Evolutionary conservation across 2,888 invertebrate species (phyloP).

Genomic region (Chymomyza fuscimana): DNA sequence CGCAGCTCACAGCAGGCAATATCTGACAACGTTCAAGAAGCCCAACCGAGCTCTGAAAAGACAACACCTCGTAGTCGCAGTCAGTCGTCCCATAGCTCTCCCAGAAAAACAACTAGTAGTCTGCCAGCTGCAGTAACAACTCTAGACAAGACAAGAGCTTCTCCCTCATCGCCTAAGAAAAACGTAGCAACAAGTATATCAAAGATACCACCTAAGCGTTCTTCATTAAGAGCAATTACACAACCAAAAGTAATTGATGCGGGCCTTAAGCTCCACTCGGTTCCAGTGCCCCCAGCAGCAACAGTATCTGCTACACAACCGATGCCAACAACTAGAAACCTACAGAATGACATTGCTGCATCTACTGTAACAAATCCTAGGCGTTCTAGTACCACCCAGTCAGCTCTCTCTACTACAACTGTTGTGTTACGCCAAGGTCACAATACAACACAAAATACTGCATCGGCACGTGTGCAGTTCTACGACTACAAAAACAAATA

Average conservation of each 20-base stretch:
- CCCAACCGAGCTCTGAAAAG: conserved; percentile 16
- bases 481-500: conserved; percentile 81
- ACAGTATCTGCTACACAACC: neutral
- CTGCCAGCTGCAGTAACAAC: neutral
- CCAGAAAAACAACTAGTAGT: neutral
- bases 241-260: conserved; percentile 49
- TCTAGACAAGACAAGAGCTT: neutral
- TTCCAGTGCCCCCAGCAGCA: neutral
- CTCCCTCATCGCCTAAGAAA: conserved; percentile 10
- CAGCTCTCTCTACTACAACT: conserved; percentile 28
- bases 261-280: conserved; percentile 20
- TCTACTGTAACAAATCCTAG: neutral
- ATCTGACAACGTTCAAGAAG: conserved; percentile 9
- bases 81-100: conserved; percentile 10
- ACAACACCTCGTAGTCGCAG: conserved; percentile 10
- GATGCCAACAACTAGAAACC: neutral
- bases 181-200: too few relatives aligned
- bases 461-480: conserved; percentile 75
- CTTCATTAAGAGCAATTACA: conserved; percentile 9
- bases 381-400: neutral
- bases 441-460: neutral
- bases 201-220: conserved; percentile 5
- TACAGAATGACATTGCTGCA: neutral
- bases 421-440: conserved; percentile 23
- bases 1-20: conserved; percentile 2